phyloP scores from a whole-genome alignment of 1,140 invertebrate genomes.

The Lepidurus arcticus region DNA sequence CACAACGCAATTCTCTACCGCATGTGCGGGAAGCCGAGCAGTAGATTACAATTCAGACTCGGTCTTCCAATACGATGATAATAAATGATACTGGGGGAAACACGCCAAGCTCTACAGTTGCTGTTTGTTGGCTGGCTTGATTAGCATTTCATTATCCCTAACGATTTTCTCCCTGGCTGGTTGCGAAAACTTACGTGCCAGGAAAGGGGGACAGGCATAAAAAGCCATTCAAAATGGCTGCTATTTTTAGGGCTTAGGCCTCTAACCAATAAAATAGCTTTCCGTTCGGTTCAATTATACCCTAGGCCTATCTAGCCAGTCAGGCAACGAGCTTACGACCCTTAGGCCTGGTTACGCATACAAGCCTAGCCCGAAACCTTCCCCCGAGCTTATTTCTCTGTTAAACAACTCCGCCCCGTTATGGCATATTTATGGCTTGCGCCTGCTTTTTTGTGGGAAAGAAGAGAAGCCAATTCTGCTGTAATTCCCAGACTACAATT shows the following conservation, averaged over 20 bases:
- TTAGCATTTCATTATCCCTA: neutral
- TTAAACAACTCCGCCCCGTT: constrained; percentile 21
- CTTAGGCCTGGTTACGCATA: constrained; percentile 7
- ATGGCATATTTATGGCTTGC: neutral
- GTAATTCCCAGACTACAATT: neutral
- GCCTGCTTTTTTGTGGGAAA: neutral
- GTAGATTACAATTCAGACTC: neutral
- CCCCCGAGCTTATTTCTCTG: constrained; percentile 17
- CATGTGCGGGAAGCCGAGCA: neutral
- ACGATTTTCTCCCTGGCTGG: neutral
- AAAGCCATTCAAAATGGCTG: neutral
- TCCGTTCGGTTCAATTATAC: constrained; percentile 19
- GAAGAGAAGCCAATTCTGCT: neutral
- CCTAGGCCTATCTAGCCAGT: constrained; percentile 17
- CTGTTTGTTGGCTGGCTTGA: neutral
- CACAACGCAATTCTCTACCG: no score
- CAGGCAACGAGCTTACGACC: constrained; percentile 20
- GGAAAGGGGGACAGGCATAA: neutral
- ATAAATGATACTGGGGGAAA: neutral
- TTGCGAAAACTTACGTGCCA: neutral
- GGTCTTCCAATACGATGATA: neutral
- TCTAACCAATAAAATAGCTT: constrained; percentile 2
- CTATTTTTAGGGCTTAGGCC: neutral
- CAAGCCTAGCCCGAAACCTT: neutral
- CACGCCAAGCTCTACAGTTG: neutral